These are phyloP conservation scores for Platalea minor DNA, from an alignment of 2,797 vertebrate genomes.

Conservation along the genomic window DNA sequence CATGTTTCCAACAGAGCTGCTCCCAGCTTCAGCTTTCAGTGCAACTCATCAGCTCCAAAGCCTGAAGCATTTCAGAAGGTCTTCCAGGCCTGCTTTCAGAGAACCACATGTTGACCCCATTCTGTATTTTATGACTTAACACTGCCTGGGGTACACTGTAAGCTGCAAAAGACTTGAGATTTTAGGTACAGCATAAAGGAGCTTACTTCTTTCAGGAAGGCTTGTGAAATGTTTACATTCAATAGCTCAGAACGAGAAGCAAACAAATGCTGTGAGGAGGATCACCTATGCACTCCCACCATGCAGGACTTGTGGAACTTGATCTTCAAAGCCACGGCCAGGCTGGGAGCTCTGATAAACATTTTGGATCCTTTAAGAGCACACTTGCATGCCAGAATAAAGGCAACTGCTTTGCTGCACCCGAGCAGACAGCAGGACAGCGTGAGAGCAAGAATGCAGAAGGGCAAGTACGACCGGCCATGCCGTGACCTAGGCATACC, in stretches of 20 bases:
- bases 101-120: not conserved
- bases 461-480: not conserved
- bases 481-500: not conserved
- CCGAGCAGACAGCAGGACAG: not conserved
- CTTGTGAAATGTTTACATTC: not conserved
- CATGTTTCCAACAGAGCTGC: not conserved
- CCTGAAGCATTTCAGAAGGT: not conserved
- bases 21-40: not conserved
- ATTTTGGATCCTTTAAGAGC: not conserved
- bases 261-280: not conserved
- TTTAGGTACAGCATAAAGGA: not conserved
- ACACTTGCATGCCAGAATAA: not conserved
- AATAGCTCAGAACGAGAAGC: not conserved
- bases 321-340: not conserved
- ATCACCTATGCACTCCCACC: not conserved
- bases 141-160: not conserved
- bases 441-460: conserved; percentile 20
- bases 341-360: not conserved
- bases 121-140: not conserved
- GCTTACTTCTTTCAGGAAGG: not conserved
- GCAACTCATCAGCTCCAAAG: not conserved
- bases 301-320: not conserved
- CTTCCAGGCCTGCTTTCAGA: not conserved
- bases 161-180: not conserved
- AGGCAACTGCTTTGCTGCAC: not conserved